Base-by-base conservation (phyloP, 2,113 vertebrate genomes). In the Prinia subflava region DNA sequence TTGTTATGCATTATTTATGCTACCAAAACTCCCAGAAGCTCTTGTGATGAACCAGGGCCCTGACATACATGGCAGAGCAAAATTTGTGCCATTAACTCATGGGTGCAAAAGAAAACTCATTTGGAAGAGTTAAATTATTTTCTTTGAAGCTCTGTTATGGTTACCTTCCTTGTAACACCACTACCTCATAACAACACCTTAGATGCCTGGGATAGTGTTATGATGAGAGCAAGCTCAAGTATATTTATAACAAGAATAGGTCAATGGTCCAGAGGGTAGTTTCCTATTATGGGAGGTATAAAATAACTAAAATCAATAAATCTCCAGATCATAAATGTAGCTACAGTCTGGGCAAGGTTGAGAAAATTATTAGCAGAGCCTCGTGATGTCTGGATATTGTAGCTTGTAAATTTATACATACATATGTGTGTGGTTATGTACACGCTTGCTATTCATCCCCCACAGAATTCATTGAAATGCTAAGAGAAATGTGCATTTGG, bases 261-360 rank as follows among this genome's bases (percentile, higher is more conserved):
- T 98, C 98, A 98, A 93, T 94, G 96, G 97, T 98, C 97, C 97
- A 97, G 97, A 95, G 94, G 75, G 96, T 98, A 95, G 97, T 98
- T 98, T 98, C 97, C 95, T 98, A 97, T 97, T 98, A 98, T 97
- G 96, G 94, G 96, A 97, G 82, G 97, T 96, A 98, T 98, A 98
- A 98, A 98, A 97, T 97, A 98, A 97, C 96, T 96, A 94, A 98
- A 98, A 98, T 98, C 97, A 98, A 98, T 98, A 98, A 98, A 98
- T 98, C 97, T 98, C 95, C 93, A 97, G 97, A 98, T 98, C 97
- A 98, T 98, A 98, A 98, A 98, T 98, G 97, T 98, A 97, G 97
- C 97, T 98, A 96, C 90, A 97, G 97, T 97, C 97, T 98, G 97
- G 95, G 98, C 95, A 97, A 97, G 95, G 93, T 97, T 98, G 97